phyloP scores from a whole-genome alignment of 2,888 invertebrate species.

The Dendrolimus pini region DNA sequence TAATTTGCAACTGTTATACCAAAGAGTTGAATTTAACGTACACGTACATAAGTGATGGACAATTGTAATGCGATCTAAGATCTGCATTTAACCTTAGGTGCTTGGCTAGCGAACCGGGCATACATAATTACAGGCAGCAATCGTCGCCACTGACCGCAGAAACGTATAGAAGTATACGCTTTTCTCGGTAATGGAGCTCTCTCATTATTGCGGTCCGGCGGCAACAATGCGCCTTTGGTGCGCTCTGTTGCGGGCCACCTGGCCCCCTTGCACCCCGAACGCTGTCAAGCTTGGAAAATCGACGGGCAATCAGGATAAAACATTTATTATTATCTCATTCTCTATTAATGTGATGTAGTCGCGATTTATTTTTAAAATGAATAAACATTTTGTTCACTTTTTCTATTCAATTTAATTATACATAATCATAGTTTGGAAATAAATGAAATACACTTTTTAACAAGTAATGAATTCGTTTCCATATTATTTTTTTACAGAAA shows the following conservation, averaged over 20 bases:
- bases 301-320: constrained; percentile 29
- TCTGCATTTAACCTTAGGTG: constrained; percentile 32
- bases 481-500: too few relatives aligned
- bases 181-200: constrained; percentile 54
- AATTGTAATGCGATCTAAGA: constrained; percentile 13
- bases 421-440: too few relatives aligned
- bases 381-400: too few relatives aligned
- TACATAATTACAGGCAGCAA: constrained; percentile 69
- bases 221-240: constrained; percentile 35
- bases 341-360: background rate
- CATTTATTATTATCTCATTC: constrained; percentile 14
- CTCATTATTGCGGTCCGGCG: constrained; percentile 53
- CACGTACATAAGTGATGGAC: background rate
- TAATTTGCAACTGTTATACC: too few relatives aligned
- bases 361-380: too few relatives aligned
- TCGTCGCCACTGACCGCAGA: constrained; percentile 42
- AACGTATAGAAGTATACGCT: constrained; percentile 49
- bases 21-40: too few relatives aligned
- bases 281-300: constrained; percentile 30
- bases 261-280: constrained; percentile 8
- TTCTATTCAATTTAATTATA: too few relatives aligned
- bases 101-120: constrained; percentile 33
- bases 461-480: too few relatives aligned
- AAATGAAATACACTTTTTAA: too few relatives aligned
- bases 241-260: constrained; percentile 15